Evolutionary conservation across 1,140 invertebrate species (phyloP), one percentile per base, ranked within the genome.

Genomic region (Glossosoma conforme): DNA sequence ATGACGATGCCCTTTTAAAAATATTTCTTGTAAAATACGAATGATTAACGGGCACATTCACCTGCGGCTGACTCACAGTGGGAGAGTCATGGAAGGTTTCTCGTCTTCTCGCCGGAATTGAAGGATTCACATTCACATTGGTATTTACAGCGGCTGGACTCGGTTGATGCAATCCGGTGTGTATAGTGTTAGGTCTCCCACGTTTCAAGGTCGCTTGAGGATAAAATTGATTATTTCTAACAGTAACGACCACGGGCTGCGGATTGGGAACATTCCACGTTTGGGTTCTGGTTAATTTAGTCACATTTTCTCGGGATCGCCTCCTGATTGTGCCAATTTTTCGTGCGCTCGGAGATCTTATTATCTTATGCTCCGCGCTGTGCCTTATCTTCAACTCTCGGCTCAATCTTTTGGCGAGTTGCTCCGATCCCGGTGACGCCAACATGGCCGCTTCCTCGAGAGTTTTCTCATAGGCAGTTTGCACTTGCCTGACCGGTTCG

Each of bases 291-390:
- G 47, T 54, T 32, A 58, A 38, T 28, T 51, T 58, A 11, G 46
- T 53, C n/a, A 33, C 44, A 40, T 54, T 54, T 19, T 84, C 82
- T 60, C 75, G 74, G 0, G 85, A 87, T 38, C 85, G 67, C 28
- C 85, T 73, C 61, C 85, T 69, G 36, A 89, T 78, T 17, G 71
- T 82, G 17, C 86, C 86, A 51, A 89, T 89, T 75, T 86, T 88
- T 24, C 86, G 74, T 17, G 85, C 86, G 64, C 86, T 88, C 1
- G 86, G 87, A 2, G 86, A 89, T 59, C 86, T 70, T 56, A 88
- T 86, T 13, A 88, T 78, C 65, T 83, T 82, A 61, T 87, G 83
- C 28, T 73, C 66, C 28, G 79, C 83, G 38, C 74, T 70, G 20
- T 70, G 71, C 38, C 85, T 71, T 44, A 89, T 88, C 62, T 85